Conservation (phyloP, 2,888 invertebrate genomes). For the Chironomus riparius region DNA sequence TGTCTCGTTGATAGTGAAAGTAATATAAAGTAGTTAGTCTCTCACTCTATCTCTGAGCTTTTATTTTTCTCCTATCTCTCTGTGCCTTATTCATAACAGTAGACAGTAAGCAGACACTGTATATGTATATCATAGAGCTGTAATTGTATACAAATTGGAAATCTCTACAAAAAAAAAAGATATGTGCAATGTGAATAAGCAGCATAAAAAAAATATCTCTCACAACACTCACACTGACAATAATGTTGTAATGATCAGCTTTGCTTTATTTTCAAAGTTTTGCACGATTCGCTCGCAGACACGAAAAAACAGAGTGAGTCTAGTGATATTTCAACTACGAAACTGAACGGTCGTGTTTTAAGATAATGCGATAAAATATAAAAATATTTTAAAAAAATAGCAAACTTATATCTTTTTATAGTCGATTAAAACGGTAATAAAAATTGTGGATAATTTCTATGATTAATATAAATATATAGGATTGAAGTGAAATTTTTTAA, state of each 20-base stretch:
- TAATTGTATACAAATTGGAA: background rate
- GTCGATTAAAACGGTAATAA: too few relatives aligned
- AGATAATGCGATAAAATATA: too few relatives aligned
- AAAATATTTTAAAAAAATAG: too few relatives aligned
- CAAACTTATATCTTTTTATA: too few relatives aligned
- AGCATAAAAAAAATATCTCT: background rate
- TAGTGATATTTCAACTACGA: constrained; percentile 7
- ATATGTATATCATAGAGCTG: too few relatives aligned
- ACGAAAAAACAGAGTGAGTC: background rate
- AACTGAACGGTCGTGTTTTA: constrained; percentile 5
- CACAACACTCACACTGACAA: background rate
- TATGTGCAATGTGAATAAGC: background rate
- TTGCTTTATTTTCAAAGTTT: background rate
- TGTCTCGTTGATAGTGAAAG: constrained; percentile 15
- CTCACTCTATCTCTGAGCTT: background rate
- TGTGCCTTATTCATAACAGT: too few relatives aligned
- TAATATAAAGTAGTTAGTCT: background rate
- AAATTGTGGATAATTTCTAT: too few relatives aligned
- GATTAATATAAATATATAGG: too few relatives aligned
- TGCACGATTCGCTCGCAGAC: background rate
- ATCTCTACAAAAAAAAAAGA: background rate
- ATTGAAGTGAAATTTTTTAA: too few relatives aligned
- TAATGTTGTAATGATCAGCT: too few relatives aligned
- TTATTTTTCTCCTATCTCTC: background rate
- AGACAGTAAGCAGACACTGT: constrained; percentile 10